phyloP scores from a whole-genome alignment of 2,797 vertebrate genomes.

The Falco concolor region DNA sequence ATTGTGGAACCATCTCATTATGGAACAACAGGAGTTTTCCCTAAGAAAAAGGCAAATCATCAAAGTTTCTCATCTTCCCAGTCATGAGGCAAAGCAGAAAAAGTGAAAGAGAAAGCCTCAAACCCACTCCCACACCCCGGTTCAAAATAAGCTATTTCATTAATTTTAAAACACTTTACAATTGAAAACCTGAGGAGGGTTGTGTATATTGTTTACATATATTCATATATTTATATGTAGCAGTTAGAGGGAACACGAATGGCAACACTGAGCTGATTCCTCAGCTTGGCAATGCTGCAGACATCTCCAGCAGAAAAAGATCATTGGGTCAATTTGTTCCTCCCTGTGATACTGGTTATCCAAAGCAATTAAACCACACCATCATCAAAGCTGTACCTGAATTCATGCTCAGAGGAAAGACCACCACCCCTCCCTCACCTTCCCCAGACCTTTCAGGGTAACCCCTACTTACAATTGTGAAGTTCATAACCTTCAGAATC shows the following conservation, averaged over 20 bases:
- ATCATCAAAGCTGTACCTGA: background rate
- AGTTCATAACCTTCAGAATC: constrained; percentile 99
- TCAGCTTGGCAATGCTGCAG: background rate
- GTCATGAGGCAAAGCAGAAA: background rate
- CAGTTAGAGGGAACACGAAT: background rate
- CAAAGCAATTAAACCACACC: background rate
- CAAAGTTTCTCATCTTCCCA: background rate
- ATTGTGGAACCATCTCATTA: background rate
- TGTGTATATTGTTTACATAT: background rate
- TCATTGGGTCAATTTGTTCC: background rate
- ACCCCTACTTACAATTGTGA: constrained; percentile 94
- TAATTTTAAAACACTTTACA: background rate
- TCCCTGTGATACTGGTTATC: background rate
- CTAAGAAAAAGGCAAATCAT: background rate
- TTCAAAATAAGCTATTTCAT: background rate
- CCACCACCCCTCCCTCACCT: background rate
- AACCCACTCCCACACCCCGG: background rate
- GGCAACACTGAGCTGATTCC: background rate
- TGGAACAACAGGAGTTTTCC: background rate
- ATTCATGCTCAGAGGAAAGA: background rate
- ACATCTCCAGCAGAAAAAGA: background rate
- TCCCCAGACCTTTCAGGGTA: background rate
- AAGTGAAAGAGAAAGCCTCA: background rate
- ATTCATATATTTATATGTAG: background rate
- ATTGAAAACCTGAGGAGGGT: fast-evolving